Percentiles rank a stretch among this genome's conserved stretches.
These are phyloP conservation scores for Drosophila guanche DNA, from an alignment of 1,140 invertebrate genomes.

Conservation along the genomic window DNA sequence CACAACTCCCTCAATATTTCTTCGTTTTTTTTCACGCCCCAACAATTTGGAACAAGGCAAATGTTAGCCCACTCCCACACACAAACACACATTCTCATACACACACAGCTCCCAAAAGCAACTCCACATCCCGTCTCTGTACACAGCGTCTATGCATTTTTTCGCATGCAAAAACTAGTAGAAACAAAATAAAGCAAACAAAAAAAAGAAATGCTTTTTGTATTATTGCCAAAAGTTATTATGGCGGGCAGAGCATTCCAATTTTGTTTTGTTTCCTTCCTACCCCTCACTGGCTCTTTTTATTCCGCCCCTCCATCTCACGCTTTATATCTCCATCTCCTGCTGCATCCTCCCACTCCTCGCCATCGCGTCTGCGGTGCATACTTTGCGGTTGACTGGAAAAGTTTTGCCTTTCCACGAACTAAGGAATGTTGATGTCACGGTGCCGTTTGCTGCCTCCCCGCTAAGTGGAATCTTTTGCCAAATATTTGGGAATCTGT, in stretches of 20 bases:
- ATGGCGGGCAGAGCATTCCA: conserved; percentile 38
- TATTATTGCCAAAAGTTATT: conserved; percentile 71
- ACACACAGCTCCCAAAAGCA: neutral
- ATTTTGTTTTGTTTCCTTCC: conserved; percentile 26
- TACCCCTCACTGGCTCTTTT: no score
- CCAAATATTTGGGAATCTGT: no score
- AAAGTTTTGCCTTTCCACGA: conserved; percentile 7
- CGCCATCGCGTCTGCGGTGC: conserved; percentile 37
- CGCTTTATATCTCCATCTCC: no score
- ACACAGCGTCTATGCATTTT: neutral
- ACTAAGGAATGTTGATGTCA: no score
- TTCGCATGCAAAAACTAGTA: conserved; percentile 24
- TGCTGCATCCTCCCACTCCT: no score
- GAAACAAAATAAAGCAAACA: no score
- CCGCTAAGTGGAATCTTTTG: no score
- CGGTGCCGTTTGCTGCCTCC: no score
- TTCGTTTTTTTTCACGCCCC: conserved; percentile 41
- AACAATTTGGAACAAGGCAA: conserved; percentile 46
- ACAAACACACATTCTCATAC: no score
- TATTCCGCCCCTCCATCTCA: no score
- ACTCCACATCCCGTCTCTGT: neutral
- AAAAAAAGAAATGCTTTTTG: conserved; percentile 49
- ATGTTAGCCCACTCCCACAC: conserved; percentile 7
- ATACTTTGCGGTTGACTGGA: conserved; percentile 57
- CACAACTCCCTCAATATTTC: conserved; percentile 10